Evolutionary conservation across 2,888 invertebrate genomes (phyloP).

Genomic region (Leptinotarsa haldemani): DNA sequence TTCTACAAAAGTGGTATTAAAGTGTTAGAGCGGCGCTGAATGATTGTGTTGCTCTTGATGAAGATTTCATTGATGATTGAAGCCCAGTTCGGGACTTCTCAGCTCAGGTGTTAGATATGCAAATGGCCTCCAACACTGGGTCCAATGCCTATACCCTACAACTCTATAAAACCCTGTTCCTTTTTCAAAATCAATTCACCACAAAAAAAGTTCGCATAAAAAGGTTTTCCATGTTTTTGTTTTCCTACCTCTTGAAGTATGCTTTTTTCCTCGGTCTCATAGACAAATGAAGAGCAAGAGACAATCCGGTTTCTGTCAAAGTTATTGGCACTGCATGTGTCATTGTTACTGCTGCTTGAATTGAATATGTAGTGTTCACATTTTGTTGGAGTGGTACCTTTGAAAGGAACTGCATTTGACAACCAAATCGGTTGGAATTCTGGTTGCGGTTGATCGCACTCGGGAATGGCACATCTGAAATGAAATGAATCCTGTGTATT

Average conservation of each 20-base stretch:
- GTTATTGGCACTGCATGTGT: constrained; percentile 45
- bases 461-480: constrained; percentile 61
- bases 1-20: no score
- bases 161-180: no score
- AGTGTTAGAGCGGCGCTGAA: no score
- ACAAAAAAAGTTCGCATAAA: no score
- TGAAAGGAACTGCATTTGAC: constrained; percentile 59
- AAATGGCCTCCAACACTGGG: no score
- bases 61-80: no score
- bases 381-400: constrained; percentile 52
- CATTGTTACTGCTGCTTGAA: constrained; percentile 28
- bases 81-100: no score
- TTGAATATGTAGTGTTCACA: constrained; percentile 48
- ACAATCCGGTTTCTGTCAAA: constrained; percentile 50
- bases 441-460: constrained; percentile 56
- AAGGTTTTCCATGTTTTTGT: not conserved
- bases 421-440: constrained; percentile 59
- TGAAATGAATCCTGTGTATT: no score
- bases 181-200: no score
- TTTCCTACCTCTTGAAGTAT: constrained; percentile 58
- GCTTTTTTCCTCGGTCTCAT: constrained; percentile 52
- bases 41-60: no score
- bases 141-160: no score
- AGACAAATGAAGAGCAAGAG: constrained; percentile 55
- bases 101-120: no score